phyloP scores from a whole-genome alignment of 2,797 vertebrate species.

The Tangara arthus region DNA sequence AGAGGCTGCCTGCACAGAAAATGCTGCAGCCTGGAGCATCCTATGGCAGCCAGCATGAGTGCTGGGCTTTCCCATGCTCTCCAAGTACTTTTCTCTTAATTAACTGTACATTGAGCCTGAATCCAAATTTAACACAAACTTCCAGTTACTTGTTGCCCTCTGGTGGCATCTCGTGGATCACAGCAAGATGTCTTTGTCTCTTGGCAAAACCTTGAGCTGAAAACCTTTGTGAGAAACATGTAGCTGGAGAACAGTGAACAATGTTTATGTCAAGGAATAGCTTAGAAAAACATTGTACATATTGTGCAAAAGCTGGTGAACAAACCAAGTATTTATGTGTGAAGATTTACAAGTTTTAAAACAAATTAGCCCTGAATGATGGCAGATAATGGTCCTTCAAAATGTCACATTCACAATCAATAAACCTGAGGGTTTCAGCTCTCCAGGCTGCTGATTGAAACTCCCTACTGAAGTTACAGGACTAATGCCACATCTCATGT shows the following conservation, averaged over 20 bases:
- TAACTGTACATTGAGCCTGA: background rate
- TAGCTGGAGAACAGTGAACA: background rate
- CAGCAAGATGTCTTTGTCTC: background rate
- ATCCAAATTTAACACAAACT: background rate
- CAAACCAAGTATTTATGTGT: background rate
- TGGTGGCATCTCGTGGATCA: conserved; percentile 48
- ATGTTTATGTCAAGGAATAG: background rate
- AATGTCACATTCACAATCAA: background rate
- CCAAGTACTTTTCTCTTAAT: background rate
- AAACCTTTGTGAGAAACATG: background rate
- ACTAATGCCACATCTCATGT: background rate
- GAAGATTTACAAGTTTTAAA: background rate
- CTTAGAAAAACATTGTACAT: background rate
- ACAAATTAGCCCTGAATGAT: background rate
- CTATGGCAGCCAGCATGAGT: background rate
- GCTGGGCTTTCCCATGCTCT: background rate
- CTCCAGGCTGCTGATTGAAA: background rate
- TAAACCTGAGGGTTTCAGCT: background rate
- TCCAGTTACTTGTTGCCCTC: background rate
- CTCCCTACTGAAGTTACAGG: background rate
- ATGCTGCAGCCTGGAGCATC: background rate
- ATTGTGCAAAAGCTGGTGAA: background rate
- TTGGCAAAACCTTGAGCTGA: background rate
- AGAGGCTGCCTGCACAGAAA: background rate
- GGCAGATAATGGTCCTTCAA: background rate